Percentiles rank a stretch among this genome's conserved stretches.
Evolutionary conservation across 2,888 invertebrate species (phyloP).

Genomic region (Nowickia ferox): DNA sequence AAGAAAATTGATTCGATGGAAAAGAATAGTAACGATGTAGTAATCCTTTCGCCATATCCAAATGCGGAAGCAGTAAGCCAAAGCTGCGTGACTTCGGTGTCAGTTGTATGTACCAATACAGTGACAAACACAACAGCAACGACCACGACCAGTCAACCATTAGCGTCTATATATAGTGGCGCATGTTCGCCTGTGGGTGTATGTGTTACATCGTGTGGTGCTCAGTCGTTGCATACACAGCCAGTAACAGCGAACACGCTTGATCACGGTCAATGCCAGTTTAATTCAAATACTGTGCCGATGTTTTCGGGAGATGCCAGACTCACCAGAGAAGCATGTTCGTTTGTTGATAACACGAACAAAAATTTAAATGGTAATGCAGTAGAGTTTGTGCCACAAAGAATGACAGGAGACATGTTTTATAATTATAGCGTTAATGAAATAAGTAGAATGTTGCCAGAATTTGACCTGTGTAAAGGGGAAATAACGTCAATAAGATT

Average conservation of each 20-base stretch:
- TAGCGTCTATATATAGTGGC: background rate
- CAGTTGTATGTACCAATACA: background rate
- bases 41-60: background rate
- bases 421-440: conserved; percentile 12
- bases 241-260: background rate
- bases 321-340: no score
- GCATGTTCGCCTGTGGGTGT: background rate
- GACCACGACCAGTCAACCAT: background rate
- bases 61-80: background rate
- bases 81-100: background rate
- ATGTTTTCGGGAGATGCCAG: background rate
- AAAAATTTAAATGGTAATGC: background rate
- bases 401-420: background rate
- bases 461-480: conserved; percentile 39
- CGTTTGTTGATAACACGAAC: background rate
- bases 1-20: background rate
- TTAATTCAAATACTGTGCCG: background rate
- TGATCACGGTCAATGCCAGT: background rate
- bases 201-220: background rate
- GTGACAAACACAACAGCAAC: background rate
- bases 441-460: conserved; percentile 43
- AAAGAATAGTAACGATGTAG: background rate
- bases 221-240: background rate
- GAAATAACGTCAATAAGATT: no score
- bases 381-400: background rate